A percentile compares a stretch with the other conserved stretches of the same genome.
Conservation (phyloP, 1,140 invertebrate species). For the Pseudoatta argentina region DNA sequence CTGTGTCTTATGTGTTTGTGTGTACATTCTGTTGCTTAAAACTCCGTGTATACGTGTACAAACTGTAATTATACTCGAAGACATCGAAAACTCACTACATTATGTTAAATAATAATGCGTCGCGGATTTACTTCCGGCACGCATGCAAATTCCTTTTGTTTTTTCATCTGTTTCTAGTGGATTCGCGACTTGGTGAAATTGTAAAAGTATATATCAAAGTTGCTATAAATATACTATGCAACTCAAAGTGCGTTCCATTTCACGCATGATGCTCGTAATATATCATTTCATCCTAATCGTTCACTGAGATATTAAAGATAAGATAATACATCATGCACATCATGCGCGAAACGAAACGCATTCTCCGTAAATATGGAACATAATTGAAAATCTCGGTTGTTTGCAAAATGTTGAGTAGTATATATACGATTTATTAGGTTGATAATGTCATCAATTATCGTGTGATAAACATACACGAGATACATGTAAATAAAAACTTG, state of each 20-base stretch:
- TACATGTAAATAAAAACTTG: neutral
- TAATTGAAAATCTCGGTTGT: neutral
- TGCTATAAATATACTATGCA: neutral
- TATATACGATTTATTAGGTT: neutral
- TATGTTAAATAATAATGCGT: conserved; percentile 84
- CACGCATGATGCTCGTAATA: too few relatives aligned
- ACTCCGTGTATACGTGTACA: conserved; percentile 83
- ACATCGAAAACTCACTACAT: conserved; percentile 87
- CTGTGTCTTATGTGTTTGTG: neutral
- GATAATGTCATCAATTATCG: neutral
- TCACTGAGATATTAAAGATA: too few relatives aligned
- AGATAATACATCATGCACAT: too few relatives aligned
- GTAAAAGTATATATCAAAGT: neutral
- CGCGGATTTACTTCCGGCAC: conserved; percentile 79
- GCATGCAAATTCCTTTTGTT: conserved; percentile 21
- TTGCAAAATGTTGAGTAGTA: neutral
- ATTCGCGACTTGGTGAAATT: neutral
- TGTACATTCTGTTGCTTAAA: conserved; percentile 70
- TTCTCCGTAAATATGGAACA: neutral
- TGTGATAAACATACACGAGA: neutral
- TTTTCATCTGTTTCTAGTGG: conserved; percentile 26
- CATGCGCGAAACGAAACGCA: too few relatives aligned
- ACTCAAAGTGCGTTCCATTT: neutral
- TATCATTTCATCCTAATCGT: too few relatives aligned
- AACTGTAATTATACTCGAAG: conserved; percentile 86